Evolutionary conservation across 2,113 vertebrate genomes (phyloP).

Genomic region (Hassar affinis): DNA sequence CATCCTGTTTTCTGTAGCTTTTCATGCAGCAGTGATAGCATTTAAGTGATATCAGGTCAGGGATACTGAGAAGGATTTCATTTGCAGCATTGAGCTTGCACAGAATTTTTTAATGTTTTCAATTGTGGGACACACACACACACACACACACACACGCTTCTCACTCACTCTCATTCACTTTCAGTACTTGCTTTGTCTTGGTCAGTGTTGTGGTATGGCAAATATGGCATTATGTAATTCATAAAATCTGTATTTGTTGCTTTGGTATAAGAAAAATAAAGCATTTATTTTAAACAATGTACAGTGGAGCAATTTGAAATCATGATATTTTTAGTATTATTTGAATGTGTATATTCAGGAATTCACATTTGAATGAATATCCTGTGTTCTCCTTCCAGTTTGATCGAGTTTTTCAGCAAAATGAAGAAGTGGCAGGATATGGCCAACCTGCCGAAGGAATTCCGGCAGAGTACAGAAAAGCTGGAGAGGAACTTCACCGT

Average conservation of each 20-base stretch:
- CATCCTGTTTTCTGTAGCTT: neutral
- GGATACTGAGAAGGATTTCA: neutral
- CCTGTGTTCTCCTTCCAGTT: conserved; percentile 63
- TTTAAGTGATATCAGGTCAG: neutral
- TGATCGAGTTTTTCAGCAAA: conserved; percentile 95
- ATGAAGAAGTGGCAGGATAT: conserved; percentile 98
- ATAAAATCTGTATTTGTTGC: neutral
- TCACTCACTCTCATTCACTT: neutral
- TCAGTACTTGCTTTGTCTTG: neutral
- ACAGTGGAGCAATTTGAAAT: neutral
- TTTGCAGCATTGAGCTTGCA: neutral
- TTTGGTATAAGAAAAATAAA: neutral
- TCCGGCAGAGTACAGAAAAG: conserved; percentile 84
- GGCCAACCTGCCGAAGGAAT: conserved; percentile 83
- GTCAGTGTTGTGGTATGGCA: neutral
- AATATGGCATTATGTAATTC: neutral
- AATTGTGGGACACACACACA: neutral
- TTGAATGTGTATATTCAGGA: neutral
- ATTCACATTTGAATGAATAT: neutral
- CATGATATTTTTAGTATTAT: neutral
- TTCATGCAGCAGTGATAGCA: neutral
- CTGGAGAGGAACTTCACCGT: conserved; percentile 93
- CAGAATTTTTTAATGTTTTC: neutral
- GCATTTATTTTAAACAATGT: neutral
- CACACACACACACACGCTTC: neutral